Conservation (phyloP, 35 echinoderm and acorn worm genomes). For the Acanthaster planci region DNA sequence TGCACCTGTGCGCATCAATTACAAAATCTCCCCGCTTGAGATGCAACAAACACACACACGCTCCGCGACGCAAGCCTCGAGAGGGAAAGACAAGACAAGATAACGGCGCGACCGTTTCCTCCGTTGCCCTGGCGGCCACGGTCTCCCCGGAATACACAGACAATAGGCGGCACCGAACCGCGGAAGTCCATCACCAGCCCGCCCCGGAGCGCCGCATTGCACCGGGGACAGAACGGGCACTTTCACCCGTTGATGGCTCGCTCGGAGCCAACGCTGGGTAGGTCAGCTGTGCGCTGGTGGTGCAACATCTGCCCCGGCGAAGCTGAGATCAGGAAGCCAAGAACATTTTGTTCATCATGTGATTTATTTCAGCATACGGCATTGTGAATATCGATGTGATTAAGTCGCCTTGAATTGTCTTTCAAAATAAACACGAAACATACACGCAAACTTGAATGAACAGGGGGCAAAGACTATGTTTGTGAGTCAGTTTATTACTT, state of each 20-base stretch:
- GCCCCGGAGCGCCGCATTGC: not conserved
- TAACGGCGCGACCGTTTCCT: not conserved
- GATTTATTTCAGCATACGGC: too few relatives aligned
- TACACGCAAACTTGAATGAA: too few relatives aligned
- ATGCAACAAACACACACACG: too few relatives aligned
- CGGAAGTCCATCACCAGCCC: constrained; percentile 2
- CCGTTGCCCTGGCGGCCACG: not conserved
- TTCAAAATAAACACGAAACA: too few relatives aligned
- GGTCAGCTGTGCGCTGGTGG: not conserved
- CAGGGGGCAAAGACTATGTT: too few relatives aligned
- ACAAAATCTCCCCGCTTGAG: too few relatives aligned
- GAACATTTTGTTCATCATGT: too few relatives aligned
- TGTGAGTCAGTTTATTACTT: too few relatives aligned
- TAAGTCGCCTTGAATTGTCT: too few relatives aligned
- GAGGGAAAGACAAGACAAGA: not conserved
- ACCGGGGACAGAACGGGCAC: not conserved
- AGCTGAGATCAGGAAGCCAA: not conserved
- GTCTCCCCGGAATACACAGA: not conserved
- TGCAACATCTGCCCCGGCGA: not conserved
- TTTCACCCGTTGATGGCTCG: constrained; percentile 2
- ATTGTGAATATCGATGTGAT: too few relatives aligned
- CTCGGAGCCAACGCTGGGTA: not conserved
- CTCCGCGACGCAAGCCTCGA: too few relatives aligned
- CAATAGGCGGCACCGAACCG: not conserved
- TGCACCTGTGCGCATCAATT: too few relatives aligned